phyloP scores from a whole-genome alignment of 2,797 vertebrate genomes.

The Muraenolepis orangiensis region DNA sequence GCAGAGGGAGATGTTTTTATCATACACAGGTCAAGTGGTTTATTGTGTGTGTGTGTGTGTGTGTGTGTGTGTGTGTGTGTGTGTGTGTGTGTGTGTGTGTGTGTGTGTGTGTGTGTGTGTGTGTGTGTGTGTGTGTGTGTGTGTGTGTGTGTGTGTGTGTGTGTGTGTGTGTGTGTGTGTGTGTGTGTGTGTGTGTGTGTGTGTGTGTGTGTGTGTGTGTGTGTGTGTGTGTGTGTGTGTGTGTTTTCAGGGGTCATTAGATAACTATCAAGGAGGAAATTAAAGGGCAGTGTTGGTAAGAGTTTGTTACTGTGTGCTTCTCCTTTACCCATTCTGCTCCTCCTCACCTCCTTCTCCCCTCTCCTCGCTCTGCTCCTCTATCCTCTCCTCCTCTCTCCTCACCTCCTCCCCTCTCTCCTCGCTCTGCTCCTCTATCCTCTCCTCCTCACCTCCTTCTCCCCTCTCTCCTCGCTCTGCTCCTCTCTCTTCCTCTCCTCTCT shows the following conservation, averaged over 20 bases:
- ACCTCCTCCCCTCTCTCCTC: neutral
- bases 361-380: too few species aligned
- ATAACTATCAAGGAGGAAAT: constrained; percentile 63
- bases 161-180: neutral
- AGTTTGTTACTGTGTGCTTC: constrained; percentile 17
- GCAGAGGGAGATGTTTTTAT: constrained; percentile 24
- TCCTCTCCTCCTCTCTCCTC: constrained; percentile 4
- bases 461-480: constrained; percentile 11
- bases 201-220: neutral
- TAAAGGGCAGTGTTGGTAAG: constrained; percentile 51
- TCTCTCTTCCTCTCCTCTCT: neutral
- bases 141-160: constrained; percentile 7
- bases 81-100: neutral
- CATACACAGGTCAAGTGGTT: neutral
- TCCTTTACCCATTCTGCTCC: constrained; percentile 31
- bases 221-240: neutral
- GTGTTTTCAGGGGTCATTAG: constrained; percentile 31
- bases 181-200: constrained; percentile 2
- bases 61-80: constrained; percentile 2
- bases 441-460: constrained; percentile 16
- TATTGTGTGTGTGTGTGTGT: constrained; percentile 5
- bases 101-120: constrained; percentile 3
- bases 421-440: neutral
- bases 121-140: constrained; percentile 3
- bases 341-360: constrained; percentile 2